Percentiles rank a stretch among this genome's conserved stretches.
phyloP scores from a whole-genome alignment of 1,140 invertebrate species.

The Diploscapter pachys region DNA sequence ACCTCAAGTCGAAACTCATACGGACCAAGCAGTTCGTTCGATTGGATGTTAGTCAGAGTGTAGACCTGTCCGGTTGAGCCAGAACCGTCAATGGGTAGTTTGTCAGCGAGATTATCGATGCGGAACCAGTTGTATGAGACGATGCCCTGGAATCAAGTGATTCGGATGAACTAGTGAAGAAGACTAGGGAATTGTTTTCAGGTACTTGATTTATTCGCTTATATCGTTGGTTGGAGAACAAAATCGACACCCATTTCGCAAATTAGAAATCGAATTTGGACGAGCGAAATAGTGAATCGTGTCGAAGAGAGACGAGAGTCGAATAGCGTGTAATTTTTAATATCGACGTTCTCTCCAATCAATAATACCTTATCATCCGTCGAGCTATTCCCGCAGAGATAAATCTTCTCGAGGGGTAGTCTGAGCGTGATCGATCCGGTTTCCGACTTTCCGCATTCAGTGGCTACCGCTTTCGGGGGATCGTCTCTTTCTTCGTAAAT shows the following conservation, averaged over 20 bases:
- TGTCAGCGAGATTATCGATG: slow-evolving; percentile 1
- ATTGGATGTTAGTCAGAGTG: slow-evolving; percentile 11
- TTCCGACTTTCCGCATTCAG: neutral
- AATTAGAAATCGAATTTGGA: no score
- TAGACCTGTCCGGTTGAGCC: slow-evolving; percentile 1
- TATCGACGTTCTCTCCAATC: neutral
- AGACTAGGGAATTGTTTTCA: no score
- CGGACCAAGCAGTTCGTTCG: slow-evolving; percentile 11
- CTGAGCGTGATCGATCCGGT: slow-evolving; percentile 7
- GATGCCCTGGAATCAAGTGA: slow-evolving; percentile 14
- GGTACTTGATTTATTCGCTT: no score
- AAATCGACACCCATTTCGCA: no score
- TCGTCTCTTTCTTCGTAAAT: slow-evolving; percentile 11
- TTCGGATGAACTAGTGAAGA: no score
- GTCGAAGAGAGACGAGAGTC: no score
- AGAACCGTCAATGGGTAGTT: slow-evolving; percentile 6
- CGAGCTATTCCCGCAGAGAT: slow-evolving; percentile 6
- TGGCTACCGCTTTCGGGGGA: neutral
- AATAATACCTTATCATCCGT: slow-evolving; percentile 9
- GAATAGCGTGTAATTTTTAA: no score
- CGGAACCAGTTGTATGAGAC: slow-evolving; percentile 19
- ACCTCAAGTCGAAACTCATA: slow-evolving; percentile 17
- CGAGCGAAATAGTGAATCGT: no score
- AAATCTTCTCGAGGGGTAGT: slow-evolving; percentile 8
- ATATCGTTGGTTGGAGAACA: no score